phyloP scores from a whole-genome alignment of 2,113 vertebrate species.

The Melanostigma gelatinosum region DNA sequence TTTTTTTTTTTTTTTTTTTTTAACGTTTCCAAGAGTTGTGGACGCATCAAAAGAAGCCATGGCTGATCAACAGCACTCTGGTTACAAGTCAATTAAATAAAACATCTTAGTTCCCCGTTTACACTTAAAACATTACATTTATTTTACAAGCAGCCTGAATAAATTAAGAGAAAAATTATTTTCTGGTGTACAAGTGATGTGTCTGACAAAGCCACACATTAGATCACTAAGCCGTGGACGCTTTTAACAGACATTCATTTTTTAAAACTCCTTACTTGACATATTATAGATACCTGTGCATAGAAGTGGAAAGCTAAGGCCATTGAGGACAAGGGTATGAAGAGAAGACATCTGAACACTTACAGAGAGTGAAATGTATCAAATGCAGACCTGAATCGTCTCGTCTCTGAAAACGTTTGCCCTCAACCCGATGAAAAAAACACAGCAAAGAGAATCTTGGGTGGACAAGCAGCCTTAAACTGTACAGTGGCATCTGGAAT shows the following conservation, averaged over 20 bases:
- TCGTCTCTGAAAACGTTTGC: background rate
- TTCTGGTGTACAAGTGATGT: constrained; percentile 67
- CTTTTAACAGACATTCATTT: constrained; percentile 67
- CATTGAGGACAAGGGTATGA: constrained; percentile 43
- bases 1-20: constrained; percentile 1
- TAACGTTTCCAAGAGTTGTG: constrained; percentile 40
- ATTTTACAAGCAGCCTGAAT: constrained; percentile 67
- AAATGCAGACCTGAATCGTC: constrained; percentile 28
- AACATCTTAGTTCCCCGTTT: constrained; percentile 40
- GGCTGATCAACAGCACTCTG: constrained; percentile 80
- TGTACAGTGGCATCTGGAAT: constrained; percentile 34
- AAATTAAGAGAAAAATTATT: constrained; percentile 75
- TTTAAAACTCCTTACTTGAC: constrained; percentile 59
- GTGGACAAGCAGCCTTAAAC: constrained; percentile 29
- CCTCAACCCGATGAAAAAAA: constrained; percentile 1
- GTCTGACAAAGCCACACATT: constrained; percentile 66
- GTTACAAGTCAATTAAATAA: constrained; percentile 71
- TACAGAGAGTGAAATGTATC: constrained; percentile 28
- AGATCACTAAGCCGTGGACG: constrained; percentile 68
- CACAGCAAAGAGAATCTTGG: background rate
- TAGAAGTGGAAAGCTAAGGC: constrained; percentile 83
- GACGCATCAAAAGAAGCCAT: constrained; percentile 62
- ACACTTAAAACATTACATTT: constrained; percentile 22
- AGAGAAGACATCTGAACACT: constrained; percentile 32
- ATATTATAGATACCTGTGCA: constrained; percentile 76